Base-by-base conservation (phyloP, 2,797 vertebrate species). In the Otus scops region DNA sequence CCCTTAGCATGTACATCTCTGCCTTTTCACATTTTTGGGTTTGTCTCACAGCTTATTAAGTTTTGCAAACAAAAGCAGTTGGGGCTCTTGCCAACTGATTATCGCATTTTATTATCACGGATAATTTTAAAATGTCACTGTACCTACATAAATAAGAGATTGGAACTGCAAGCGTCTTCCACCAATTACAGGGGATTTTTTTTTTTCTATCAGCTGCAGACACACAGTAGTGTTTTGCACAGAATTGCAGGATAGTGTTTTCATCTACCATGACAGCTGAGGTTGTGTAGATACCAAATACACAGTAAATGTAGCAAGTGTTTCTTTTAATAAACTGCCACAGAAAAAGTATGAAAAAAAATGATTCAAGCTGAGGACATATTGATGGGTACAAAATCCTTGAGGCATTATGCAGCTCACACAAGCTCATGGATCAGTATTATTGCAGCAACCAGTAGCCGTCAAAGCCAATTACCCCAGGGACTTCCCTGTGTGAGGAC, bases 261-360 rank as follows among this genome's bases (percentile, higher is more conserved):
- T 97, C 98, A 98, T 98, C 98, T 98, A 96, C 97, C 90, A 23
- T 97, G 98, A 99, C 98, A 99, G 98, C 97, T 92, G 96, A 97
- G 97, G 96, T 96, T 97, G 97, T 98, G 97, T 96, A 96, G 95
- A 97, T 98, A 98, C 98, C 98, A 98, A 98, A 98, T 36, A 97
- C 94, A 95, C 63, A 85, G 97, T 97, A 97, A 95, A 93, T 73
- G 89, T 70, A 97, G 98, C 97, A 98, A 98, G 97, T 97, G 94
- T 98, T 98, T 95, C 97, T 98, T 98, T 98, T 98, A 99, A 99
- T 99, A 99, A 98, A 98, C 97, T 98, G 98, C 97, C 98, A 98
- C 95, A 47, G 97, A 96, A 97, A 96, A 93, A 97, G 90, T 96
- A 97, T 95, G 94, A 67, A 96, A 95, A 96, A 97, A 97, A 97